phyloP scores from a whole-genome alignment of 2,888 invertebrate species.

The Nemoura dubitans region DNA sequence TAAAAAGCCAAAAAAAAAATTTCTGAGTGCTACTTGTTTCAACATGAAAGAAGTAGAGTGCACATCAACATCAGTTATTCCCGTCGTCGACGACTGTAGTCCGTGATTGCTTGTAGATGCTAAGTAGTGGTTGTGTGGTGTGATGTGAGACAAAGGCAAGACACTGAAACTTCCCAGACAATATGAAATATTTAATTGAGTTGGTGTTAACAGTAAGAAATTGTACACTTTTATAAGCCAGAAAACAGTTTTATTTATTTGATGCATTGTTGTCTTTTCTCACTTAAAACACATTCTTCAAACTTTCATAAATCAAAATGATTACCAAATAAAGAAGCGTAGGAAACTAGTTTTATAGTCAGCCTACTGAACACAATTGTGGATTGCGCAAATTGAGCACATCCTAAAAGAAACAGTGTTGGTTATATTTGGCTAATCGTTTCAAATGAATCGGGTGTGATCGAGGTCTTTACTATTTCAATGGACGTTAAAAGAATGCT shows the following conservation, averaged over 20 bases:
- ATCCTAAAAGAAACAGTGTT: not conserved
- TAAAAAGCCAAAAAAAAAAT: no score
- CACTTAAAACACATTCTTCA: slow-evolving; percentile 32
- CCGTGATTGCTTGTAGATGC: no score
- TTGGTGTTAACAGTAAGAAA: not conserved
- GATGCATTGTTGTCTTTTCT: slow-evolving; percentile 23
- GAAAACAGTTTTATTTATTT: slow-evolving; percentile 34
- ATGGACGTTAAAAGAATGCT: slow-evolving; percentile 7
- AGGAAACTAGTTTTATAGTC: not conserved
- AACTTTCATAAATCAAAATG: not conserved
- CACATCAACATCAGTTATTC: no score
- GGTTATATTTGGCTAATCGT: not conserved
- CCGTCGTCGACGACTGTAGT: no score
- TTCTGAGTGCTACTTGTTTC: no score
- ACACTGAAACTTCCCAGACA: not conserved
- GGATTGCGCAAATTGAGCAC: not conserved
- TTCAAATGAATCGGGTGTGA: not conserved
- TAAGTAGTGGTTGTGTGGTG: no score
- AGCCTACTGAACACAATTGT: not conserved
- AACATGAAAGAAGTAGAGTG: no score
- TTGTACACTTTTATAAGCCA: not conserved
- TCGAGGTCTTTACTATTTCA: not conserved
- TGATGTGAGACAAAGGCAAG: no score
- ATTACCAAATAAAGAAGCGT: not conserved
- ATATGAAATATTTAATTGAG: not conserved